phyloP scores from a whole-genome alignment of 2,888 invertebrate species.

The Tachina fera region DNA sequence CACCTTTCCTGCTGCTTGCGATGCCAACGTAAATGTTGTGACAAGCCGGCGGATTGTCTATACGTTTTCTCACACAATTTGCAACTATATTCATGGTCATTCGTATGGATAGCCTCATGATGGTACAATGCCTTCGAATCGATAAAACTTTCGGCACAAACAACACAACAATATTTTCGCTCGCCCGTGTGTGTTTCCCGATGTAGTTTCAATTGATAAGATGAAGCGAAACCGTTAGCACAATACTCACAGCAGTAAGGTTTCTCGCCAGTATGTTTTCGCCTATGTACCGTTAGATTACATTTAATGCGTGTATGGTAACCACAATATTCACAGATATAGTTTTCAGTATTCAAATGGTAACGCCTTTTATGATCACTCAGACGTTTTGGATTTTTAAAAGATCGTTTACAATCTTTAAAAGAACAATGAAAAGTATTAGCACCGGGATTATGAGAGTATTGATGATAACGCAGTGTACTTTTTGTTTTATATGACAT shows the following conservation, averaged over 20 bases:
- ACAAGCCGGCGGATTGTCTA: slow-evolving; percentile 77
- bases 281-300: slow-evolving; percentile 77
- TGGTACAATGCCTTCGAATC: slow-evolving; percentile 75
- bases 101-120: slow-evolving; percentile 75
- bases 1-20: slow-evolving; percentile 41
- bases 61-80: slow-evolving; percentile 76
- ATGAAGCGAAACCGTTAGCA: slow-evolving; percentile 66
- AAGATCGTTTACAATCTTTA: slow-evolving; percentile 53
- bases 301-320: slow-evolving; percentile 74
- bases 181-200: slow-evolving; percentile 50
- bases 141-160: slow-evolving; percentile 75
- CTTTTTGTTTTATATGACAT: slow-evolving; percentile 52
- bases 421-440: slow-evolving; percentile 41
- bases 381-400: slow-evolving; percentile 71
- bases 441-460: slow-evolving; percentile 14
- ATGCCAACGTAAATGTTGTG: slow-evolving; percentile 75
- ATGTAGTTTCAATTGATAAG: slow-evolving; percentile 68
- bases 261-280: slow-evolving; percentile 78
- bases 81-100: slow-evolving; percentile 76
- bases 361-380: slow-evolving; percentile 70
- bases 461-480: slow-evolving; percentile 54
- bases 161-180: slow-evolving; percentile 72
- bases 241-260: slow-evolving; percentile 75
- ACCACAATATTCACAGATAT: slow-evolving; percentile 70
- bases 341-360: slow-evolving; percentile 72